A percentile compares a stretch with the other conserved stretches of the same genome.
Conservation (phyloP, 64 coral and sea anemone genomes). For the Porites australiensis region DNA sequence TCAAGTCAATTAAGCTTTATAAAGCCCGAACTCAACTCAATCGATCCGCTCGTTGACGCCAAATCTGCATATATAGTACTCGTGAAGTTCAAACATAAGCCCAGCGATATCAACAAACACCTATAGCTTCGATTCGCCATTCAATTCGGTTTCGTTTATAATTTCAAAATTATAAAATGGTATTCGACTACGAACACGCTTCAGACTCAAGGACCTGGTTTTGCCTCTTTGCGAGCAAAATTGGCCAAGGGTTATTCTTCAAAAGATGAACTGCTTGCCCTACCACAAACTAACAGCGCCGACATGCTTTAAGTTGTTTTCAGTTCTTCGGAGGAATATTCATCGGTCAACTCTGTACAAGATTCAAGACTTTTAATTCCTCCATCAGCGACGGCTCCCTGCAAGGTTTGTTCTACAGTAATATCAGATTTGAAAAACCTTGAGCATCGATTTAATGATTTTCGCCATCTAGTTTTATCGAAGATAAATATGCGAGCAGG, state of each 20-base stretch:
- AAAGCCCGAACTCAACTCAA: too few species aligned
- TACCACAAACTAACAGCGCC: not conserved
- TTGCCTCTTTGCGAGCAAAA: not conserved
- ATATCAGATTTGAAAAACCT: not conserved
- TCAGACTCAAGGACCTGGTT: conserved; percentile 36
- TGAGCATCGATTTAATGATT: not conserved
- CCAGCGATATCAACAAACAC: too few species aligned
- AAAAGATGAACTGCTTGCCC: not conserved
- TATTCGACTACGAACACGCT: conserved; percentile 42
- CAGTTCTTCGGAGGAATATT: not conserved
- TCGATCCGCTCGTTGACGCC: too few species aligned
- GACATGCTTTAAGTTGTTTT: not conserved
- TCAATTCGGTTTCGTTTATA: too few species aligned
- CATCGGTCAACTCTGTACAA: not conserved
- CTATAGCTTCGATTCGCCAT: too few species aligned
- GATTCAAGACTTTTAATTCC: not conserved
- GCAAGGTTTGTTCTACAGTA: not conserved
- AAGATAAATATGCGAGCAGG: conserved; percentile 34
- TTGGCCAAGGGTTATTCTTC: not conserved
- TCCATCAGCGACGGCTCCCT: not conserved
- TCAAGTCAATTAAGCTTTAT: too few species aligned
- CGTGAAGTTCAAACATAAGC: too few species aligned
- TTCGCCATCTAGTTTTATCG: not conserved
- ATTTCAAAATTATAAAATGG: conserved; percentile 4
- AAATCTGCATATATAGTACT: too few species aligned